phyloP scores from a whole-genome alignment of 2,113 vertebrate species.

The Pongo pygmaeus region DNA sequence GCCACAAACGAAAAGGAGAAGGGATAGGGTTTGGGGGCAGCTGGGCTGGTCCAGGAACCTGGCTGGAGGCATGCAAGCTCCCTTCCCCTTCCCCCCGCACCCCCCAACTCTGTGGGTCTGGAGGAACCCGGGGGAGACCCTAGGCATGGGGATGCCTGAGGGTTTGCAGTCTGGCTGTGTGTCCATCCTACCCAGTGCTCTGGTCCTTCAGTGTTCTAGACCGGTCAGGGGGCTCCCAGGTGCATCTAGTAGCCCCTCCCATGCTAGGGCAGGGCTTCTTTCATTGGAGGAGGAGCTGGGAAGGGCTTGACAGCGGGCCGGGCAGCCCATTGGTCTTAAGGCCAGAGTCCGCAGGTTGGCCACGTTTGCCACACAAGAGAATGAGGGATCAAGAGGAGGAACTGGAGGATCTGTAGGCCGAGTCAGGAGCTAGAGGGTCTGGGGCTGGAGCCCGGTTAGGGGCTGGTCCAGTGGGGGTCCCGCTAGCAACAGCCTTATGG shows the following conservation, averaged over 20 bases:
- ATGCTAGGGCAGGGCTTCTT: conserved; percentile 80
- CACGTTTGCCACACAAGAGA: conserved; percentile 80
- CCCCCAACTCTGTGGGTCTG: conserved; percentile 1
- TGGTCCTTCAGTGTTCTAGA: conserved; percentile 67
- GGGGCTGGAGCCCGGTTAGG: conserved; percentile 52
- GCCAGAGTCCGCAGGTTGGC: conserved; percentile 65
- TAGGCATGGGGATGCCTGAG: conserved; percentile 93
- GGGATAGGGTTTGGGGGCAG: background rate
- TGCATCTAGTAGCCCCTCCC: conserved; percentile 75
- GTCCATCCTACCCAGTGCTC: conserved; percentile 91
- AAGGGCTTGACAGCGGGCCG: conserved; percentile 84
- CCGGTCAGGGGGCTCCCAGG: background rate
- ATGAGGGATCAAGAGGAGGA: conserved; percentile 92
- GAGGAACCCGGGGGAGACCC: conserved; percentile 77
- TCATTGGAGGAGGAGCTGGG: conserved; percentile 88
- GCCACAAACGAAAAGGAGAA: conserved; percentile 68
- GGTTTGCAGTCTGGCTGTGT: conserved; percentile 91
- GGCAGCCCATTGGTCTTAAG: conserved; percentile 75
- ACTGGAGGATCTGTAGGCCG: conserved; percentile 94
- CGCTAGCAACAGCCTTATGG: conserved; percentile 62
- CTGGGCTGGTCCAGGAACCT: background rate
- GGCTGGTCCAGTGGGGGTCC: background rate
- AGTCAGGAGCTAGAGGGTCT: conserved; percentile 88
- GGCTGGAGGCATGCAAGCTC: conserved; percentile 11
- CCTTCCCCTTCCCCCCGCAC: no score